Conservation (phyloP, 2,888 invertebrate species). For the Belgica antarctica region DNA sequence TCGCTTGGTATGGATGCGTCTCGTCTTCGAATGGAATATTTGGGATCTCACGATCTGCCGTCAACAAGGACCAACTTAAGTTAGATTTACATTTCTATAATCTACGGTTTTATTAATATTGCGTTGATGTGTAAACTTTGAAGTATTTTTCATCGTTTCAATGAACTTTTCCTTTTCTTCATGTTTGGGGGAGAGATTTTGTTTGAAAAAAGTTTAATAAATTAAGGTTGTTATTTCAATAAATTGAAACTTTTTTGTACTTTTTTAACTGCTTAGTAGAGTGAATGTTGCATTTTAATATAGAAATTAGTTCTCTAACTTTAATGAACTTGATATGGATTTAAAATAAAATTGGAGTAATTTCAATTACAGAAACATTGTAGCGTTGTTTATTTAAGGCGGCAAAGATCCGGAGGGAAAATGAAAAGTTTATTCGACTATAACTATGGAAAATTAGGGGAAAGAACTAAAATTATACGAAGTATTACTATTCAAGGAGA, state of each 20-base stretch:
- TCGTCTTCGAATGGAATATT: constrained; percentile 2
- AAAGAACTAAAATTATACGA: too few species aligned
- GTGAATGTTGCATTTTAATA: constrained; percentile 39
- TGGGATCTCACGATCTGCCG: not conserved
- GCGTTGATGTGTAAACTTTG: too few species aligned
- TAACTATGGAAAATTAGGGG: not conserved
- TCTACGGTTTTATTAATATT: too few species aligned
- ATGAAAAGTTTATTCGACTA: not conserved
- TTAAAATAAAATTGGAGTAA: not conserved
- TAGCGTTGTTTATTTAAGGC: not conserved
- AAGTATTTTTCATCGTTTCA: too few species aligned
- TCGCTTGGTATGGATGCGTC: not conserved
- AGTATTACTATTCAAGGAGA: too few species aligned
- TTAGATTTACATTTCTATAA: too few species aligned
- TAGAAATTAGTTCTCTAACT: not conserved
- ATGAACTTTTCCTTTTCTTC: too few species aligned
- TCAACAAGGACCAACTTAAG: too few species aligned
- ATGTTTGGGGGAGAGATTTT: constrained; percentile 32
- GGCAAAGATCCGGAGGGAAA: not conserved
- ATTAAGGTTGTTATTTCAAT: constrained; percentile 32
- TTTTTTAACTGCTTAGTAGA: constrained; percentile 41
- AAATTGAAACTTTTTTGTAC: constrained; percentile 43
- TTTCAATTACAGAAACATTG: too few species aligned
- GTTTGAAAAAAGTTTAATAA: constrained; percentile 31
- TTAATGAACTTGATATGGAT: not conserved